These are phyloP conservation scores for Marisa cornuarietis DNA, from an alignment of 1,140 invertebrate genomes.

Conservation along the genomic window DNA sequence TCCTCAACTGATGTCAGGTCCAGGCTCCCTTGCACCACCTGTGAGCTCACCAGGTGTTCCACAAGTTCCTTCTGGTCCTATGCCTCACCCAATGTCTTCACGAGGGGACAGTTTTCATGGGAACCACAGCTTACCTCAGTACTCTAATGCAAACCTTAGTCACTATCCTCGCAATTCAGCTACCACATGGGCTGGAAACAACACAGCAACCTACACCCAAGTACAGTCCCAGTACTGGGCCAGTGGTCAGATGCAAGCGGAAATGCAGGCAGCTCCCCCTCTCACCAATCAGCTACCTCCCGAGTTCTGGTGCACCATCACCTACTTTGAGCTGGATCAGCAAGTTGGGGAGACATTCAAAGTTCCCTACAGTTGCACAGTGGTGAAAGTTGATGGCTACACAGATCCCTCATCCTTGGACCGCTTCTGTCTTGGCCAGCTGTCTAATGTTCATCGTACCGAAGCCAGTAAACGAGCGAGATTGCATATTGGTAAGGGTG, in stretches of 20 bases:
- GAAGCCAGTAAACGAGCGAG: constrained; percentile 69
- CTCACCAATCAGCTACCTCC: constrained; percentile 71
- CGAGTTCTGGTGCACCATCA: constrained; percentile 98
- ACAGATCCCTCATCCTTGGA: constrained; percentile 91
- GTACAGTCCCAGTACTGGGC: constrained; percentile 72
- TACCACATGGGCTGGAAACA: constrained; percentile 71
- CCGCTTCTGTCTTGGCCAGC: constrained; percentile 93
- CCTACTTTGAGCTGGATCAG: constrained; percentile 98
- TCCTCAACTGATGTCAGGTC: too few relatives aligned
- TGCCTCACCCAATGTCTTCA: constrained; percentile 20
- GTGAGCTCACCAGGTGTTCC: constrained; percentile 25
- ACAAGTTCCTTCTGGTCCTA: constrained; percentile 20
- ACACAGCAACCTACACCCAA: constrained; percentile 85
- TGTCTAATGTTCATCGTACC: constrained; percentile 98
- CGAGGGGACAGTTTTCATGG: constrained; percentile 22
- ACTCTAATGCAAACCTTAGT: constrained; percentile 22
- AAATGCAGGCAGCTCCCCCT: constrained; percentile 44
- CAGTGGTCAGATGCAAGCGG: constrained; percentile 55
- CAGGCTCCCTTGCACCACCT: constrained; percentile 8
- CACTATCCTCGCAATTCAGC: constrained; percentile 36
- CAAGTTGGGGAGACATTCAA: constrained; percentile 99
- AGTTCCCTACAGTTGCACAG: constrained; percentile 91
- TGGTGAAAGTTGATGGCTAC: constrained; percentile 96
- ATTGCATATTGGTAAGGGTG: constrained; percentile 90
- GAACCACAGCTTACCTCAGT: constrained; percentile 17